Evolutionary conservation across 2,888 invertebrate species (phyloP).

Genomic region (Leptinotarsa peninsularis): DNA sequence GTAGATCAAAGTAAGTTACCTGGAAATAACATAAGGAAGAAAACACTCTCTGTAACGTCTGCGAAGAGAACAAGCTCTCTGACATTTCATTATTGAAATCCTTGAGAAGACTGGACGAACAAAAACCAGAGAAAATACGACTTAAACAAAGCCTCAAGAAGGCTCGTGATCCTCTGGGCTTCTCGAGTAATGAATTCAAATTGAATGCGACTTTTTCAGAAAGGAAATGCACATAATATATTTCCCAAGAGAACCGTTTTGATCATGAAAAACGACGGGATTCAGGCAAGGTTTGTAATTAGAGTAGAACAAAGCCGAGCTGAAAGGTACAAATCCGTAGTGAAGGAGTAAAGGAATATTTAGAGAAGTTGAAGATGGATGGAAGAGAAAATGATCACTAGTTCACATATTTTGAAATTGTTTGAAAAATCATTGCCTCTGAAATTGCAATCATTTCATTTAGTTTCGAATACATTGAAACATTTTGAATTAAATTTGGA

Average conservation of each 20-base stretch:
- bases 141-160: not conserved
- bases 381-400: no score
- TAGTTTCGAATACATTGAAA: no score
- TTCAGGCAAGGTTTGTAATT: slow-evolving; percentile 23
- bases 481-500: no score
- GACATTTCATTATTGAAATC: not conserved
- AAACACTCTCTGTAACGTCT: not conserved
- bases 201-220: slow-evolving; percentile 1
- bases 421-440: no score
- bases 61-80: not conserved
- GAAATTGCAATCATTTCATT: no score
- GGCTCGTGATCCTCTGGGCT: not conserved
- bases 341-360: not conserved
- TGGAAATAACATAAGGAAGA: not conserved
- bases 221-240: slow-evolving; percentile 2
- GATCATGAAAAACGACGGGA: not conserved
- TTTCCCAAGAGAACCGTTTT: not conserved
- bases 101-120: not conserved
- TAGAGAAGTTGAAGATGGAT: not conserved
- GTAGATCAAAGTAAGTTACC: no score
- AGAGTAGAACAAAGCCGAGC: slow-evolving; percentile 17
- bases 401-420: no score
- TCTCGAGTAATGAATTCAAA: not conserved
- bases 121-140: not conserved
- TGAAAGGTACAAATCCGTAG: slow-evolving; percentile 29